Percentiles rank a stretch among this genome's conserved stretches.
These are phyloP conservation scores for Drosophila eohydei DNA, from an alignment of 2,888 invertebrate species.

Conservation along the genomic window DNA sequence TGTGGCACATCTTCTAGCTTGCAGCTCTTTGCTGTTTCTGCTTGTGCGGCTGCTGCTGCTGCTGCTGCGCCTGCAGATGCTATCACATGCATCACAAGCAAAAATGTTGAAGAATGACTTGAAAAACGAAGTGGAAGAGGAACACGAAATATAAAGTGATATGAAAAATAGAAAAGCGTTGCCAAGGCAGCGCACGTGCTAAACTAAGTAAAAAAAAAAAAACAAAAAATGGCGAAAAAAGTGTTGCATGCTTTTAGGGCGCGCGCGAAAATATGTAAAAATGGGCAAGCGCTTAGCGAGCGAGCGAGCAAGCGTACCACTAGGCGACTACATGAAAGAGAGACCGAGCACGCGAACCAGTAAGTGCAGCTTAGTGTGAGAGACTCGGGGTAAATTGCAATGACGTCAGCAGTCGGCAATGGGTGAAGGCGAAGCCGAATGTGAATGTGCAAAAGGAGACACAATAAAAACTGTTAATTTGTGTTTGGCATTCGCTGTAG, in stretches of 20 bases:
- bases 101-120: conserved; percentile 34
- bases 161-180: conserved; percentile 38
- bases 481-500: conserved; percentile 35
- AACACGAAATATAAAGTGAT: conserved; percentile 18
- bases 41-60: neutral
- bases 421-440: conserved; percentile 33
- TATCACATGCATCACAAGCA: conserved; percentile 41
- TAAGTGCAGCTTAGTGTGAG: conserved; percentile 5
- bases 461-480: conserved; percentile 69
- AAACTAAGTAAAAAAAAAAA: conserved; percentile 14
- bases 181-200: conserved; percentile 58
- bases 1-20: conserved; percentile 35
- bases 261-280: conserved; percentile 64
- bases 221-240: conserved; percentile 32
- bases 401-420: conserved; percentile 58
- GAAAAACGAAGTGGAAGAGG: conserved; percentile 15
- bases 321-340: conserved; percentile 1
- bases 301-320: conserved; percentile 5
- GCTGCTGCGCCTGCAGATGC: conserved; percentile 30
- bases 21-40: conserved; percentile 10
- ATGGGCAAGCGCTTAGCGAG: conserved; percentile 34
- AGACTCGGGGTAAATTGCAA: conserved; percentile 33
- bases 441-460: conserved; percentile 26
- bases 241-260: conserved; percentile 69
- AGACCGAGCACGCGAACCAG: conserved; percentile 12